These are phyloP conservation scores for Drosophila virilis DNA, from an alignment of 1,140 invertebrate genomes.

Conservation along the genomic window DNA sequence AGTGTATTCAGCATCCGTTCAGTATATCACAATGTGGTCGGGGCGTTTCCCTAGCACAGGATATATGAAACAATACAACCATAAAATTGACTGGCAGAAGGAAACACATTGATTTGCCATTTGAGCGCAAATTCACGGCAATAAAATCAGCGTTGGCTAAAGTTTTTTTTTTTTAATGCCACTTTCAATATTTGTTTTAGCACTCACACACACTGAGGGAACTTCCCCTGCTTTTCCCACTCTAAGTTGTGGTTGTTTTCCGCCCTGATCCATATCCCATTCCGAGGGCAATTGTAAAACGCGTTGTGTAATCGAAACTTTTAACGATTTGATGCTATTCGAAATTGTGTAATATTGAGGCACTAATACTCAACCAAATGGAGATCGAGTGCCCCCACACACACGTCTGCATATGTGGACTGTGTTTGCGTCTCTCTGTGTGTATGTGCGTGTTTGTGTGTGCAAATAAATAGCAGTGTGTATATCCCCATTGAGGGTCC, in stretches of 20 bases:
- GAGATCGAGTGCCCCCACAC: constrained; percentile 32
- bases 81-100: constrained; percentile 75
- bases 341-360: constrained; percentile 79
- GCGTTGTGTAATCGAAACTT: constrained; percentile 82
- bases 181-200: constrained; percentile 81
- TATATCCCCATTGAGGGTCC: constrained; percentile 57
- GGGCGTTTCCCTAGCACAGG: constrained; percentile 4
- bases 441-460: constrained; percentile 16
- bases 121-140: constrained; percentile 79
- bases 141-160: constrained; percentile 74
- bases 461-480: constrained; percentile 49
- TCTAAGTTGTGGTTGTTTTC: constrained; percentile 46
- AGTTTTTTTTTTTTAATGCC: constrained; percentile 71
- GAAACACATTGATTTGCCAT: constrained; percentile 82
- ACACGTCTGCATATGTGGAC: constrained; percentile 10
- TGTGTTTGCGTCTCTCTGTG: constrained; percentile 6
- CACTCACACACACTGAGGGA: constrained; percentile 29
- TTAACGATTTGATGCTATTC: constrained; percentile 82
- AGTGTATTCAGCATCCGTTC: constrained; percentile 5
- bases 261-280: constrained; percentile 28
- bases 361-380: constrained; percentile 72
- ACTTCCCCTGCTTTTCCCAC: not conserved
- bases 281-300: constrained; percentile 71
- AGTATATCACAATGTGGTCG: not conserved
- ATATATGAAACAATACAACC: constrained; percentile 51